phyloP scores from a whole-genome alignment of 2,113 vertebrate genomes.

The Zapus hudsonius region DNA sequence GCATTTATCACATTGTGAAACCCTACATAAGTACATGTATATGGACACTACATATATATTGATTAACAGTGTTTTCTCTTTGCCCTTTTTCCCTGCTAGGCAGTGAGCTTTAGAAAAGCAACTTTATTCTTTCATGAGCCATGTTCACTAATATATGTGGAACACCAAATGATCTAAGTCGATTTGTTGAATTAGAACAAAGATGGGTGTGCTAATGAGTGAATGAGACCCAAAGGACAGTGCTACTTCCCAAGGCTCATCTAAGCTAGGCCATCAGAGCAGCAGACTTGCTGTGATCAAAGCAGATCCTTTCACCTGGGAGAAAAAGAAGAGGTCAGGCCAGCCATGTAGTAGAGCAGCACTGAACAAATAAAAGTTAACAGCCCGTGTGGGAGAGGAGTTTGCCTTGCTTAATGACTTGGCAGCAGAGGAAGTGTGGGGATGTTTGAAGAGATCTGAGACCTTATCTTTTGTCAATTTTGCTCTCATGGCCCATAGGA shows the following conservation, averaged over 20 bases:
- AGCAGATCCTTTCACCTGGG: conserved; percentile 16
- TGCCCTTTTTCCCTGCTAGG: no score
- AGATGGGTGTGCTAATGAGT: neutral
- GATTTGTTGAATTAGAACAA: conserved; percentile 10
- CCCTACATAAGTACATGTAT: neutral
- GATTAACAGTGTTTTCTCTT: neutral
- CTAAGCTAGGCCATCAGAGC: neutral
- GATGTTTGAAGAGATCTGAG: conserved; percentile 69
- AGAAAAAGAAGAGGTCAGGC: conserved; percentile 19
- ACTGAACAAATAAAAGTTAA: conserved; percentile 73
- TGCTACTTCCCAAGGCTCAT: neutral
- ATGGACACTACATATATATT: neutral
- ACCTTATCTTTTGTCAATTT: conserved; percentile 57
- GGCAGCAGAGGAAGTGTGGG: conserved; percentile 52
- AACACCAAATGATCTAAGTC: conserved; percentile 17
- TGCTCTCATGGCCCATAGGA: neutral
- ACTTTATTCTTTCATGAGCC: neutral
- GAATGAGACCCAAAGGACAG: neutral
- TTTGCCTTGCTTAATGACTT: conserved; percentile 76
- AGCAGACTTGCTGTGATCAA: neutral
- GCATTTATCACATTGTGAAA: neutral
- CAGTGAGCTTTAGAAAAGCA: neutral
- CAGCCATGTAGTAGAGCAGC: conserved; percentile 65
- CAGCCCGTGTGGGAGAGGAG: conserved; percentile 55
- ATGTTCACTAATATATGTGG: neutral